phyloP scores from a whole-genome alignment of 2,797 vertebrate species.

The Tapera naevia region DNA sequence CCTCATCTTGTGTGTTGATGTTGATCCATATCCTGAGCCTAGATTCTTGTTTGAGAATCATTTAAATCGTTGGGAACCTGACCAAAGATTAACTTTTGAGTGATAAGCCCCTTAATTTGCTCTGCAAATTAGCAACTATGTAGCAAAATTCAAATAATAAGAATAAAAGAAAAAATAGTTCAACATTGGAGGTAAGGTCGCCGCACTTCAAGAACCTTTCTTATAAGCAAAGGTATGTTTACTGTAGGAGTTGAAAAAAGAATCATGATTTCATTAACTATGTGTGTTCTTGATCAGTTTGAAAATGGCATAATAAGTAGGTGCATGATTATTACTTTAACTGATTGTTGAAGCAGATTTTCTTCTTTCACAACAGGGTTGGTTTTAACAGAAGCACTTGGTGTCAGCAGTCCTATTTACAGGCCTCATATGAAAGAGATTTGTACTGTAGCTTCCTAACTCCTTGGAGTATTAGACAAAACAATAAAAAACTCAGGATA shows the following conservation, averaged over 20 bases:
- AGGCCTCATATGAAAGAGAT: not conserved
- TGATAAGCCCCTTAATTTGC: not conserved
- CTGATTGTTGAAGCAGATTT: not conserved
- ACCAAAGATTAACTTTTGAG: not conserved
- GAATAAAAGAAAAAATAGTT: not conserved
- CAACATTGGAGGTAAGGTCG: not conserved
- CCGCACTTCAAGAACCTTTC: not conserved
- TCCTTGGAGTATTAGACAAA: not conserved
- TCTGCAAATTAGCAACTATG: not conserved
- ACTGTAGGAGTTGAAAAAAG: not conserved
- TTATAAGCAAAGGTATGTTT: not conserved
- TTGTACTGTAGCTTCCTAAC: not conserved
- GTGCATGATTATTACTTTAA: not conserved
- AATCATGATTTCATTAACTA: accelerated
- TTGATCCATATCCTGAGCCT: not conserved
- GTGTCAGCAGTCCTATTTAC: not conserved
- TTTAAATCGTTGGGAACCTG: not conserved
- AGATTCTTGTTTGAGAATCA: not conserved
- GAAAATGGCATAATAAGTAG: not conserved
- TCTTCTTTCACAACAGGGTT: not conserved
- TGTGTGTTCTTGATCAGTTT: not conserved
- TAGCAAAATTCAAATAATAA: not conserved
- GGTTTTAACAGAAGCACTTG: not conserved
- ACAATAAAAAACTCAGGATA: not conserved
- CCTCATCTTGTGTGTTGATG: not conserved